phyloP scores from a whole-genome alignment of 2,888 invertebrate genomes.

The Drosophila kambysellisi region DNA sequence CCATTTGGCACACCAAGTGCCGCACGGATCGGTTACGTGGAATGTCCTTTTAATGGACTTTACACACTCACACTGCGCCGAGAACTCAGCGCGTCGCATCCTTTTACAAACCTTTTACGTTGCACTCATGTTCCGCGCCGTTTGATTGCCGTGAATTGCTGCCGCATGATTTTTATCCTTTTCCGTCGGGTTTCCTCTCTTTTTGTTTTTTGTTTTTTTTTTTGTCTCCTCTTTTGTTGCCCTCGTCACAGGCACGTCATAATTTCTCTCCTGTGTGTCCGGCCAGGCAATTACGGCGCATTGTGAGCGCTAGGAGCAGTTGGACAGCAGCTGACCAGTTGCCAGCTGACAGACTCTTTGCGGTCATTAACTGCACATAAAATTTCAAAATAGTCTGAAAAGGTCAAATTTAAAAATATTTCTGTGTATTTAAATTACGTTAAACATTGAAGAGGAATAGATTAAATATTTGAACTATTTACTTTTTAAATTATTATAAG shows the following conservation, averaged over 20 bases:
- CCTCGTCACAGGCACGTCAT: conserved; percentile 65
- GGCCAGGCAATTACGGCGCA: conserved; percentile 57
- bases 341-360: conserved; percentile 47
- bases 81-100: conserved; percentile 52
- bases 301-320: conserved; percentile 25
- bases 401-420: not conserved
- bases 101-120: conserved; percentile 74
- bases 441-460: not conserved
- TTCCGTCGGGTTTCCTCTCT: conserved; percentile 33
- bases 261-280: conserved; percentile 41
- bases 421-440: not conserved
- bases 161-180: conserved; percentile 78
- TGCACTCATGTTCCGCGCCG: conserved; percentile 73
- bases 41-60: conserved; percentile 81
- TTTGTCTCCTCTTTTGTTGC: conserved; percentile 37
- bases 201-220: not conserved
- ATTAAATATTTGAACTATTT: not conserved
- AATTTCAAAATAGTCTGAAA: conserved; percentile 4
- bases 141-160: conserved; percentile 80
- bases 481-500: not conserved
- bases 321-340: conserved; percentile 63
- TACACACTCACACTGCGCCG: conserved; percentile 60
- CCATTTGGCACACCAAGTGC: conserved; percentile 70
- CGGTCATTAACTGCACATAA: conserved; percentile 42
- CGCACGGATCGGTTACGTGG: conserved; percentile 77